Evolutionary conservation across 2,888 invertebrate species (phyloP), one percentile per base, ranked within the genome.

Genomic region (Scotopteryx bipunctaria): DNA sequence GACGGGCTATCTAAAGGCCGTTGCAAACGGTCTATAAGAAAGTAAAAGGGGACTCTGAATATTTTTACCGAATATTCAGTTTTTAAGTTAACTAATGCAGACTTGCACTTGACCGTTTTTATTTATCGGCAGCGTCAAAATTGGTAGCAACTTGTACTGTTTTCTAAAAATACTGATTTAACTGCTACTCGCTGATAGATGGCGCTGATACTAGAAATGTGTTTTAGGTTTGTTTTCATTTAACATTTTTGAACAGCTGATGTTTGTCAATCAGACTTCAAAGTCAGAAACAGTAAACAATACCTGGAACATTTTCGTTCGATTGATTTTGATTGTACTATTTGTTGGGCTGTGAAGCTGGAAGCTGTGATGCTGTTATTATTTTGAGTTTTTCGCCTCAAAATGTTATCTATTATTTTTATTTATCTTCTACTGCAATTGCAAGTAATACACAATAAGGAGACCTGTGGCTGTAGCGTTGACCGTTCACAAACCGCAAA

Each of bases 391-490:
- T 11, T 44, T 23, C 16, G 3, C 8, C 2, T 19, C 9, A 53
- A 48, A 41, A 64, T 62, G 64, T 29, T 49, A 40, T 60, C 38
- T 45, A 62, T 44, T 36, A 63, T 15, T 61, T 36, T 62, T 57
- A 74, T 46, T 51, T 82, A 46, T 68, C 69, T 62, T 57, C 76
- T 49, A 61, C 63, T 51, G 40, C 63, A 53, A 68, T 72, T 29
- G 16, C 49, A 44, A 31, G 57, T 59, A 19, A 78, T 71, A 27
- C 29, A 33, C 11, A 54, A 54, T 56, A 61, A 71, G 57, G 69
- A 82, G 42, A 71, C 61, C 17, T 89, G 89, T 69, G 86, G 84
- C 27, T 90, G 89, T 59, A 74, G 65, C 60, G 56, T 74, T 8
- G 72, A 73, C 50, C 79, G 84, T 14, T 58, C 56, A 33, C 64